phyloP scores from a whole-genome alignment of 2,888 invertebrate genomes.

The Tenthredo livida region DNA sequence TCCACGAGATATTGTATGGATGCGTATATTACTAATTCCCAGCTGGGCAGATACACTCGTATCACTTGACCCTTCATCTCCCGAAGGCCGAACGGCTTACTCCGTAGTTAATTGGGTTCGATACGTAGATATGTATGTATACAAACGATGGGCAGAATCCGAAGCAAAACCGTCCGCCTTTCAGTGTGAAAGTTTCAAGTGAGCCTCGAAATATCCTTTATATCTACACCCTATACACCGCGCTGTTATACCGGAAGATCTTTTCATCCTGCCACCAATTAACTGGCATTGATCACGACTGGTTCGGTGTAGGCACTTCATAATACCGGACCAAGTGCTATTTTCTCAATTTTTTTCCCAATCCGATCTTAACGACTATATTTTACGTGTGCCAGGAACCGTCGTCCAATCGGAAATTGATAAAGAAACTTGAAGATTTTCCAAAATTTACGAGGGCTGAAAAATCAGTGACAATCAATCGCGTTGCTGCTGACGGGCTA shows the following conservation, averaged over 20 bases:
- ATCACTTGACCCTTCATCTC: slow-evolving; percentile 15
- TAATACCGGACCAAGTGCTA: neutral
- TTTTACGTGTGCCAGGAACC: neutral
- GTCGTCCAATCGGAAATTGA: neutral
- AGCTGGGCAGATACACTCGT: neutral
- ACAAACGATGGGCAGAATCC: neutral
- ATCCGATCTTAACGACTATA: neutral
- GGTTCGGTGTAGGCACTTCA: neutral
- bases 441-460: neutral
- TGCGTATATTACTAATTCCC: too few relatives aligned
- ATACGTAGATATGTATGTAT: neutral
- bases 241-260: neutral
- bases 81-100: neutral
- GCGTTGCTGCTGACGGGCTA: neutral
- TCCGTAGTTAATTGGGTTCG: neutral
- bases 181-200: slow-evolving; percentile 18
- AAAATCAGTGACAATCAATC: neutral
- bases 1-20: neutral
- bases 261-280: slow-evolving; percentile 13
- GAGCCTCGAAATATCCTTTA: slow-evolving; percentile 15
- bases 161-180: neutral
- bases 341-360: neutral
- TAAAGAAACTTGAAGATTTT: neutral
- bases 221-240: neutral
- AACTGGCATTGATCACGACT: neutral